Base-by-base conservation (phyloP, 2,797 vertebrate species). In the Morelia viridis region DNA sequence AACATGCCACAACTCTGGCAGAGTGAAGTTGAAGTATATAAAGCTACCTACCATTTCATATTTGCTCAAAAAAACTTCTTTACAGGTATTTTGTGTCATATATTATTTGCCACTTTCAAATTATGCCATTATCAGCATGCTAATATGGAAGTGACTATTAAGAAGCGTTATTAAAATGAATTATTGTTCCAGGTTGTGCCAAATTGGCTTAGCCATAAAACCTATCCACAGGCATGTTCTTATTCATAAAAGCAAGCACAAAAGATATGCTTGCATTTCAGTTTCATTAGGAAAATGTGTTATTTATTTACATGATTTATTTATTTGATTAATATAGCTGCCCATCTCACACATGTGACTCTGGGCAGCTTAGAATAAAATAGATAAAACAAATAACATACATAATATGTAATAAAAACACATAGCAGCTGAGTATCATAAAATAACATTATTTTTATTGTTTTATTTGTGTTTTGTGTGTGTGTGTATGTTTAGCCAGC, bases 61-160 rank as follows among this genome's bases (percentile, higher is more conserved):
- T 99, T 99, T 92, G 99, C 99, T 90, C 99, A 99, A 97, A 99
- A 99, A 96, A 99, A 98, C 97, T 99, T 99, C 96, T 99, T 99
- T 95, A 98, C 99, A 92, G 99, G 99, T 99, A 97, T 94, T 92
- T 90, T 92, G 8, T 71, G 9, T 58, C 11, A 71, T 58, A 31
- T 60, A 83, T 86, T 58, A 28, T 9, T 71, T 57, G 50, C 22
- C 28, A 62, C 80, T 50, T 93, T 80, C 50, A 88, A 83, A 64
- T 58, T n/a, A 17, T 71, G 60, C 13, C 11, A 62, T 2, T 68
- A 5, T 84, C 28, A 31, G 1, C 57, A 31, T 56, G 22, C 8
- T 19, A 19, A 53, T 53, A 53, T 53, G 71, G 53, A 17, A 2
- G 10, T 62, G 6, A 71, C 76, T 89, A 46, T 61, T 53, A 11